Evolutionary conservation across 2,797 vertebrate genomes (phyloP).

Genomic region (Gymnocypris eckloni): DNA sequence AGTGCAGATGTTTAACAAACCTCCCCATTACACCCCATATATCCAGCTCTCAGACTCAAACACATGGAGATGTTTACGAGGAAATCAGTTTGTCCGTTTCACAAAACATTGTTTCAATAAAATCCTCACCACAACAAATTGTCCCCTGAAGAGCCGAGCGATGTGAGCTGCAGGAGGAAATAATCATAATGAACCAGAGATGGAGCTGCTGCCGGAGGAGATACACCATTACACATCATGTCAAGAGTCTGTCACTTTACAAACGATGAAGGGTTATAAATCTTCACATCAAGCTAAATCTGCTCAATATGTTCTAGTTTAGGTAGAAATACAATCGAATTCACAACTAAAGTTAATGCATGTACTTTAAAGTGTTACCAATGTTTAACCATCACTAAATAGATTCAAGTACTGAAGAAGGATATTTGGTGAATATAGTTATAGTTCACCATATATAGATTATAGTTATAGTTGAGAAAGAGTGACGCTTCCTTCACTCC

Average conservation of each 20-base stretch:
- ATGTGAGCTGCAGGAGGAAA: not conserved
- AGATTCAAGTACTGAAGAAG: not conserved
- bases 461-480: not conserved
- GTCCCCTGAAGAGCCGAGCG: constrained; percentile 1
- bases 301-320: not conserved
- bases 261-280: not conserved
- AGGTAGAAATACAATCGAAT: not conserved
- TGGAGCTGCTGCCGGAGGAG: constrained; percentile 26
- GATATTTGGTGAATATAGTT: not conserved
- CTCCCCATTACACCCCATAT: constrained; percentile 16
- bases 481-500: not conserved
- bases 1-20: constrained; percentile 23
- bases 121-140: constrained; percentile 28
- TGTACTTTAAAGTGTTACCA: not conserved
- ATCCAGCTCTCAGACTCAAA: constrained; percentile 39
- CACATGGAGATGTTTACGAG: constrained; percentile 72
- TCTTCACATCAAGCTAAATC: not conserved
- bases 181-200: not conserved
- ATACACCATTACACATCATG: not conserved
- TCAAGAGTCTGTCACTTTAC: not conserved
- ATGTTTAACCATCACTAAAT: not conserved
- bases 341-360: not conserved
- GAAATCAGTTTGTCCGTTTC: constrained; percentile 8
- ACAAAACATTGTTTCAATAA: constrained; percentile 41
- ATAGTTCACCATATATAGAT: no score